Base-by-base conservation (phyloP, 1,140 invertebrate genomes). In the Brachystomella parvula region DNA sequence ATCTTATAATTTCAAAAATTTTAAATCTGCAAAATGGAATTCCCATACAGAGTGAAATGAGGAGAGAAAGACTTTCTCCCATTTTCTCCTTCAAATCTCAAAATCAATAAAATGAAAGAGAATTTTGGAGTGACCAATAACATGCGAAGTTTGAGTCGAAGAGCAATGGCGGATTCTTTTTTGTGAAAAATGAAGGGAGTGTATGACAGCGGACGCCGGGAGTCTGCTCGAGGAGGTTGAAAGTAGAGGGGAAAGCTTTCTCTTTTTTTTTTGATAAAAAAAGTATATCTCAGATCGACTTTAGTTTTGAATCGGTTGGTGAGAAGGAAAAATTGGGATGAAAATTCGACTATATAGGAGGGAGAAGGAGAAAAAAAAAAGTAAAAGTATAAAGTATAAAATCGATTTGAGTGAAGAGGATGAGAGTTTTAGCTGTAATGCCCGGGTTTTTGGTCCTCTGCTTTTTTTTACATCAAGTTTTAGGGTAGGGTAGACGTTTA, bases 401-500 rank as follows among this genome's bases (percentile, higher is more conserved):
- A 70, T 70, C 68, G 68, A 70, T 70, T 70, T 67, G 68, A 70
- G 64, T 63, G 68, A 61, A 70, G 63, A 32, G 32, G 64, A 67
- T 49, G 47, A 61, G 65, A 61, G 63, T 57, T 26, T 44, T 53
- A 53, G 15, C 24, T 53, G 24, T 53, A 53, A 53, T 53, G 56
- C 63, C 61, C 64, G 57, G 47, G 57, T 31, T 58, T 30, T 33
- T 39, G 49, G 53, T 62, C 57, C 61, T 61, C 64, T 26, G 21
- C 59, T 61, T 61, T 57, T 69, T 57, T 69, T 66, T 69, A 24
- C 49, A 53, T 53, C 49, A n/a, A n/a, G n/a, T 24, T 24, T 26
- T 6, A 6, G 6, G 35, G 53, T 56, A 21, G n/a, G 28, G 21
- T 6, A 28, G 53, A 21, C 28, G 30, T 60, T 17, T 29, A 33